Base-by-base conservation (phyloP, 2,888 invertebrate genomes). In the Andrena dorsata region DNA sequence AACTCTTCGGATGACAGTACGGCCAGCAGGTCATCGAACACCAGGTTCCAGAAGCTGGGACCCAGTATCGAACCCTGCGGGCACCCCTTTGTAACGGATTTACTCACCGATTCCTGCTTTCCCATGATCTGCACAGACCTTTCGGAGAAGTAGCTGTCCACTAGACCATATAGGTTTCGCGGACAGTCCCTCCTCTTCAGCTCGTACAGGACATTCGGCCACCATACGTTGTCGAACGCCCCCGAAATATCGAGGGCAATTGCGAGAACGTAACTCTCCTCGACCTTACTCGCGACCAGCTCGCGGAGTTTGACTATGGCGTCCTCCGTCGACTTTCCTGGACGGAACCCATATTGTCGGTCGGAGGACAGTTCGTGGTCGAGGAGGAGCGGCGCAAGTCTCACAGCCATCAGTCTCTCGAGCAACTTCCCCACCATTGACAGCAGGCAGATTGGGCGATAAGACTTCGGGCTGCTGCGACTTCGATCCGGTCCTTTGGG, bases 321-420 rank as follows among this genome's bases (percentile, higher is more conserved):
- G 41, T 41, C 41, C 13, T 41, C 41, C 41, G 41, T 41, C 10
- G 41, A 41, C 41, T 3, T 41, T 13, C 41, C 41, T 3, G 41
- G 41, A 3, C 41, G 41, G 41, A 41, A 41, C 10, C 41, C 41
- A 41, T 41, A 41, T 41, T 41, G 41, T 41, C 41, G 41, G 2
- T 41, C 41, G 41, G 41, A 41, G 41, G 41, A 41, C 41, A 41
- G 41, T 51, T n/a, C 6, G 20, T 51, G 49, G 49, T 51, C 49
- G 49, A 51, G 49, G n/a, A 51, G 49, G 49, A 51, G 49, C n/a
- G n/a, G 49, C n/a, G 49, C 49, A n/a, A 51, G 49, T 20, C 49
- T 51, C n/a, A 51, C 49, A 16, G 7, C 49, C 49, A 51, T 51
- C n/a, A 51, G 49, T 51, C 49, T 51, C 49, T 51, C 49, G n/a